Percentiles rank a stretch among this genome's conserved stretches.
These are phyloP conservation scores for Cosmia pyralina DNA, from an alignment of 2,888 invertebrate genomes.

Conservation along the genomic window DNA sequence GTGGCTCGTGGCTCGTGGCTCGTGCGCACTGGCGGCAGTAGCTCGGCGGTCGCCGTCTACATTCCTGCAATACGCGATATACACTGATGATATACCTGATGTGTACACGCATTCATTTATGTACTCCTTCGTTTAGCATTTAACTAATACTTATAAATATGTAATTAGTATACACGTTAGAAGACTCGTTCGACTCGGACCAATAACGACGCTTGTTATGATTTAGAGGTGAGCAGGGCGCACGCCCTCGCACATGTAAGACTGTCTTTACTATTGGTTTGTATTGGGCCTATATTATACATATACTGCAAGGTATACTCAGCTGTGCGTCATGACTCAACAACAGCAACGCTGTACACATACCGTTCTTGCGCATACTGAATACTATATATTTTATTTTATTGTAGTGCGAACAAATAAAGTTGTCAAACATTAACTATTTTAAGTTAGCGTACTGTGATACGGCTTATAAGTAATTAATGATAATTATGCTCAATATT, in stretches of 20 bases:
- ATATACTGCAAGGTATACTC: slow-evolving; percentile 47
- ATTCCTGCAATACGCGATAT: slow-evolving; percentile 30
- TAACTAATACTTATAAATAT: slow-evolving; percentile 32
- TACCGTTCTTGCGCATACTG: slow-evolving; percentile 44
- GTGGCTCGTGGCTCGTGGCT: neutral
- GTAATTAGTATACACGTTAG: slow-evolving; percentile 45
- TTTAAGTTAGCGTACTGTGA: slow-evolving; percentile 88
- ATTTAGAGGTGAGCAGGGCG: slow-evolving; percentile 10
- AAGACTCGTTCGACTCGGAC: slow-evolving; percentile 65
- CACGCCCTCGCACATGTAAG: slow-evolving; percentile 62
- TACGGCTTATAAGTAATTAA: slow-evolving; percentile 83
- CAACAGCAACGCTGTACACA: slow-evolving; percentile 37
- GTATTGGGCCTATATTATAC: slow-evolving; percentile 72
- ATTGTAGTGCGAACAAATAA: slow-evolving; percentile 59
- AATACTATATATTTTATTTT: slow-evolving; percentile 51
- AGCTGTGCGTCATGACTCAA: slow-evolving; percentile 48
- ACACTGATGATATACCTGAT: slow-evolving; percentile 24
- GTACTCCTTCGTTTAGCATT: slow-evolving; percentile 58
- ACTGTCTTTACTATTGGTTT: slow-evolving; percentile 69
- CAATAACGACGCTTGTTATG: slow-evolving; percentile 61
- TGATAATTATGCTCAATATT: slow-evolving; percentile 85
- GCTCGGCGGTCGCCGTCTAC: slow-evolving; percentile 17
- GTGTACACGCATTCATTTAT: slow-evolving; percentile 32
- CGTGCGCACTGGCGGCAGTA: neutral
- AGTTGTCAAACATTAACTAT: slow-evolving; percentile 70